Base-by-base conservation (phyloP, 1,140 invertebrate species). In the Parasteatoda tepidariorum region DNA sequence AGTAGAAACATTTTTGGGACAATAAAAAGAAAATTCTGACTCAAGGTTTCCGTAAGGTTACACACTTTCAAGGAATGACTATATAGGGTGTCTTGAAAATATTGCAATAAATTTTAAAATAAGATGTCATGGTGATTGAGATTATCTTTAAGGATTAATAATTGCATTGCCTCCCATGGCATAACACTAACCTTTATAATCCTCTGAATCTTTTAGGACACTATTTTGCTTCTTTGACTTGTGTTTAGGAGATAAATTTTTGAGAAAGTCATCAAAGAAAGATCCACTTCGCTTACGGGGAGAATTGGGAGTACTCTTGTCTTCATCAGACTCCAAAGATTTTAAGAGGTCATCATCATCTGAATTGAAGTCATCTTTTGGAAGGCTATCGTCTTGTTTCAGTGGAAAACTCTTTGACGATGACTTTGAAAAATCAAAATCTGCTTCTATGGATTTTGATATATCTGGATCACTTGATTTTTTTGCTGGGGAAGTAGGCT, bases 271-370 rank as follows among this genome's bases (percentile, higher is more conserved):
- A 61, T 82, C 78, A 59, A 82, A 48, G 61, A 70, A 71, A 22
- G 78, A 82, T 7, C 67, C 57, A 28, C 57, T 70, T 70, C 67
- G 28, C 28, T 71, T 24, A 30, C 55, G 34, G 15, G 18, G 22
- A n/a, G 66, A 7, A 18, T 22, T 55, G 15, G 22, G 26, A 33
- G 15, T 6, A 67, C 18, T 28, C 41, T 59, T 67, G 6, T 61
- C n/a, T 18, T 41, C 64, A 38, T 70, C 34, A 26, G 67, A 62
- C 22, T 62, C 57, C 48, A 82, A 71, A 48, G 48, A 24, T 28
- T 82, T 62, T 48, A 82, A 71, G 38, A 82, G 68, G 62, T 71
- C 66, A 28, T 68, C 24, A 79, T 79, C 76, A 22, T 79, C 48
- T 57, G 54, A 57, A 73, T 9, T 30, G 5, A 28, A 18, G 9